Evolutionary conservation across 64 coral and sea anemone genomes (phyloP), one percentile per base, ranked within the genome.

Genomic region (Exaiptasia diaphana): DNA sequence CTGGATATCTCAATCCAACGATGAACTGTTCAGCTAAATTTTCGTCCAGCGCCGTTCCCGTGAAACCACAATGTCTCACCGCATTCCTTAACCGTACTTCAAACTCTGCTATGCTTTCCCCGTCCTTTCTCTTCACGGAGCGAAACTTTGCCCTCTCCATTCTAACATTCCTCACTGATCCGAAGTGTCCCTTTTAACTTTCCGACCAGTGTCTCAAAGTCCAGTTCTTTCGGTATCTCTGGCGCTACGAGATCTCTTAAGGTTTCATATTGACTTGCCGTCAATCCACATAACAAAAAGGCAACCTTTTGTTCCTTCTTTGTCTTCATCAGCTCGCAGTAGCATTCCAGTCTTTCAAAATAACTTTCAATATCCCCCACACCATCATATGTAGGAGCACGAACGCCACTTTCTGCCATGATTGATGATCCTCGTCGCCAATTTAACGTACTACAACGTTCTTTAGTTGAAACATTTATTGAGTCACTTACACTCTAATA

Each of bases 21-120:
- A 30, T 62, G 18, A n/a, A n/a, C 28, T 78, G 21, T 34, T 78
- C 49, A 5, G 54, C 80, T 2, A 83, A 39, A 29, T 83, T 83
- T 10, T 83, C 80, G 25, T 70, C 41, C 35, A 83, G 32, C 34
- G 41, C 31, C 13, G 26, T 41, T 33, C 80, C 64, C 6, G 65
- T 69, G 17, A 83, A 83, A 15, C 43, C 80, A 29, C 80, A 83
- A 32, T 83, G 31, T n/a, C 80, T 27, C 5, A 83, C 64, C 17
- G 62, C 62, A 52, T 82, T 82, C 10, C 41, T 30, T 30, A 80
- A 62, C 23, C 37, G 17, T 6, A 80, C 76, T 4, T 80, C 76
- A 40, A 53, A 64, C 7, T 38, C 18, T 1, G 56, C 36, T 32
- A 80, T 20, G 32, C 76, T 80, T 61, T 80, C 57, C 28, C 57